Conservation (phyloP, 2,888 invertebrate species). For the Volucella inflata region DNA sequence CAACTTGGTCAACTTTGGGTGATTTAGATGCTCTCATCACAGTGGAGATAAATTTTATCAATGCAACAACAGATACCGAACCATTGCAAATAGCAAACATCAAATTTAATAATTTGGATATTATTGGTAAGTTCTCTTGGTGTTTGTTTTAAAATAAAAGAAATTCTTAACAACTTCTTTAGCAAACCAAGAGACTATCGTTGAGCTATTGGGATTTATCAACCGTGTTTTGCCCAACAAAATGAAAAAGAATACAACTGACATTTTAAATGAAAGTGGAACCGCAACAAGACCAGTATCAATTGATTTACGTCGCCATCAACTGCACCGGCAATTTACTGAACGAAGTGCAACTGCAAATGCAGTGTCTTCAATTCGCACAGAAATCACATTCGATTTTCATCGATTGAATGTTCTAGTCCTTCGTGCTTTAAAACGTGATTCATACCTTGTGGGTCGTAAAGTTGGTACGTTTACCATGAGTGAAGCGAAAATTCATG, state of each 20-base stretch:
- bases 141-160: neutral
- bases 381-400: constrained; percentile 96
- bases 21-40: constrained; percentile 90
- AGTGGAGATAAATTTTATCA: constrained; percentile 91
- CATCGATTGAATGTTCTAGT: constrained; percentile 94
- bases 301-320: constrained; percentile 52
- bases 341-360: constrained; percentile 39
- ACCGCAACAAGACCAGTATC: constrained; percentile 26
- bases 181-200: constrained; percentile 98
- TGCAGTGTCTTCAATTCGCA: constrained; percentile 84
- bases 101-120: constrained; percentile 96
- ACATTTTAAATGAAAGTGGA: neutral
- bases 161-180: constrained; percentile 58
- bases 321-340: constrained; percentile 53
- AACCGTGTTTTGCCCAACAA: constrained; percentile 87
- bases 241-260: constrained; percentile 67
- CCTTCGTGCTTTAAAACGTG: constrained; percentile 90
- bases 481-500: constrained; percentile 94
- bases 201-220: constrained; percentile 95
- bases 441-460: constrained; percentile 89
- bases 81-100: constrained; percentile 91
- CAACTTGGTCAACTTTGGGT: constrained; percentile 78
- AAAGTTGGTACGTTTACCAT: constrained; percentile 98
- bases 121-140: constrained; percentile 89
- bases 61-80: constrained; percentile 81